Evolutionary conservation across 1,140 invertebrate species (phyloP).

Genomic region (Pteromalus puparum): DNA sequence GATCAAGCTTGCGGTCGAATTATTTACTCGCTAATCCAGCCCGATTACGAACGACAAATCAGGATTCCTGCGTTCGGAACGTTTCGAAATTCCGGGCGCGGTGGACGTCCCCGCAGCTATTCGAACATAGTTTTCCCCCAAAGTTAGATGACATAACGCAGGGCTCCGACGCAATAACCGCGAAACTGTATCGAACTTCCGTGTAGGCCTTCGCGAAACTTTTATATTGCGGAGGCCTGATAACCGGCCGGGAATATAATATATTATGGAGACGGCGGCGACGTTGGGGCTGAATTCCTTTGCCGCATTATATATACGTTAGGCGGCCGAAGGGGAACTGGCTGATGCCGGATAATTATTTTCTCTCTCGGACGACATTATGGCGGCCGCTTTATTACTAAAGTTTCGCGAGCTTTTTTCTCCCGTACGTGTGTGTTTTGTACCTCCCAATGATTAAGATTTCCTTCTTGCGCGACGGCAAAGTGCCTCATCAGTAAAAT

Average conservation of each 20-base stretch:
- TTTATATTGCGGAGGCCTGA: conserved; percentile 17
- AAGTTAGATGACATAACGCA: neutral
- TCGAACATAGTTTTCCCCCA: conserved; percentile 1
- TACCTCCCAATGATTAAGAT: neutral
- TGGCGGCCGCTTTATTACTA: neutral
- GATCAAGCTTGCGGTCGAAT: too few species aligned
- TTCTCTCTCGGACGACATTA: neutral
- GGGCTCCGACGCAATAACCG: neutral
- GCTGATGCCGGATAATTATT: conserved; percentile 3
- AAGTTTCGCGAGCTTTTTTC: conserved; percentile 24
- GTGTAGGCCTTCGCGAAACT: neutral
- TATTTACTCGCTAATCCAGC: neutral
- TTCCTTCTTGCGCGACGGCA: neutral
- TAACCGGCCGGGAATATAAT: conserved; percentile 12
- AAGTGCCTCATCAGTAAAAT: neutral
- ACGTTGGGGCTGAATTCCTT: conserved; percentile 1
- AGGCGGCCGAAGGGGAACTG: neutral
- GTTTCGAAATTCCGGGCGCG: neutral
- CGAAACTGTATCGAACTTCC: conserved; percentile 15
- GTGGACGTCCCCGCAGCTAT: neutral
- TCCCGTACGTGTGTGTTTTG: neutral
- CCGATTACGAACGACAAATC: neutral
- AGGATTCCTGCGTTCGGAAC: neutral
- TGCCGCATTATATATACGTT: neutral
- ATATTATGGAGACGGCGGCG: neutral